Base-by-base conservation (phyloP, 2,797 vertebrate genomes). In the Macropodus opercularis region DNA sequence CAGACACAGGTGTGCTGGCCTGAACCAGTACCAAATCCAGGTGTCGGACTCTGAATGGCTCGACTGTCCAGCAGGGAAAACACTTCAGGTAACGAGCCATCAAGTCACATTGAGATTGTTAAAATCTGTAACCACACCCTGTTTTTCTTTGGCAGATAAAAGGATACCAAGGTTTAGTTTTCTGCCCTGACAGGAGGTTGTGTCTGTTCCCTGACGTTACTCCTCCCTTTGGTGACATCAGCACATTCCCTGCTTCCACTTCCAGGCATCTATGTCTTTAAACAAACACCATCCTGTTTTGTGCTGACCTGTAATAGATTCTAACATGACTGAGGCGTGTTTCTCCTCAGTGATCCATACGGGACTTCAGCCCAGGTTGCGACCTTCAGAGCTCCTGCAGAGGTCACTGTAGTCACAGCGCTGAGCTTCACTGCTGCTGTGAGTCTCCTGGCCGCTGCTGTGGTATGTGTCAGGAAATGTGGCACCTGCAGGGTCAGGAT, bases 1-100 rank as follows among this genome's bases (percentile, higher is more conserved):
- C 85, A 93, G 91, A 79, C 93, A 93, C 85, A 87, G 85, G 13
- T 95, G 94, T 50, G 85, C 78, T 18, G 92, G 88, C 50, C 70
- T n/a, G 0, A 93, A 92, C 64, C 62, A 43, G 13, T 95, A 89
- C 62, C 86, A 93, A 27, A 77, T 95, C 71, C 89, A 86, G 72
- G 89, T 90, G 19, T 67, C 65, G 41, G 92, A 83, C 13, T 90
- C 93, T 60, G 85, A 89, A 2, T 95, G 94, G 94, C 51, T 85
- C 44, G 54, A 90, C 55, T 95, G 94, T 76, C 91, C 90, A 65
- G 87, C 91, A 53, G 94, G 93, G 24, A 77, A 67, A 26, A 56
- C 60, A 55, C 73, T 92, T 65, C 74, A 93, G 93, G 94, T 94
- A 66, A 35, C 8, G 7, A 32, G 10, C n/a, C n/a, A n/a, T n/a